Percentiles rank a stretch among this genome's conserved stretches.
Evolutionary conservation across 1,140 invertebrate genomes (phyloP).

Genomic region (Drosophila truncata): DNA sequence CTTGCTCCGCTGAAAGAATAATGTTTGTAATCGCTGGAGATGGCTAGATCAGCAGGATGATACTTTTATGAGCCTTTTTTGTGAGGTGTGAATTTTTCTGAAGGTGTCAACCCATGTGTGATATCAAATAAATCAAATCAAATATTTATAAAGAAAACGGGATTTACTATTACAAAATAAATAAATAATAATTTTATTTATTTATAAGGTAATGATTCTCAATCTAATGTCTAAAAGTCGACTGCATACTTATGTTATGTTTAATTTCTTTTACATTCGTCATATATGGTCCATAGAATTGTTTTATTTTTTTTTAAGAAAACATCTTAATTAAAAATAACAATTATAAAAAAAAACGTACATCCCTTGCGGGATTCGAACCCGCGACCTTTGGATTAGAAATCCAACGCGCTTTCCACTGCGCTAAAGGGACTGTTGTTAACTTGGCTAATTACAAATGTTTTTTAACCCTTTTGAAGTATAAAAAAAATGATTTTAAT

Average conservation of each 20-base stretch:
- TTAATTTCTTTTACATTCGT: too few relatives aligned
- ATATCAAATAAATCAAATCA: neutral
- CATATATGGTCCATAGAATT: neutral
- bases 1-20: constrained; percentile 4
- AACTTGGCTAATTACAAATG: neutral
- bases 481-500: too few relatives aligned
- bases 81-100: neutral
- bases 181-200: too few relatives aligned
- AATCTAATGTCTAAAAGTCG: neutral
- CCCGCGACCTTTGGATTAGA: constrained; percentile 17
- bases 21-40: constrained; percentile 24
- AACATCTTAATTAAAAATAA: neutral
- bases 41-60: constrained; percentile 14
- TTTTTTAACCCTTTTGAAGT: neutral
- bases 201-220: neutral
- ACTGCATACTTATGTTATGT: neutral
- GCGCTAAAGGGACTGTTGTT: constrained; percentile 6
- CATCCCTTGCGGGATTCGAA: constrained; percentile 14
- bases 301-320: neutral
- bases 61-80: constrained; percentile 5
- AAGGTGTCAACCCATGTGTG: constrained; percentile 10
- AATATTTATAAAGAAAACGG: too few relatives aligned
- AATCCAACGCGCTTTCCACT: constrained; percentile 15
- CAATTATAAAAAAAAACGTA: neutral
- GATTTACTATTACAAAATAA: too few relatives aligned